phyloP scores from a whole-genome alignment of 23 tunicate species.

The Ascidia mentula region DNA sequence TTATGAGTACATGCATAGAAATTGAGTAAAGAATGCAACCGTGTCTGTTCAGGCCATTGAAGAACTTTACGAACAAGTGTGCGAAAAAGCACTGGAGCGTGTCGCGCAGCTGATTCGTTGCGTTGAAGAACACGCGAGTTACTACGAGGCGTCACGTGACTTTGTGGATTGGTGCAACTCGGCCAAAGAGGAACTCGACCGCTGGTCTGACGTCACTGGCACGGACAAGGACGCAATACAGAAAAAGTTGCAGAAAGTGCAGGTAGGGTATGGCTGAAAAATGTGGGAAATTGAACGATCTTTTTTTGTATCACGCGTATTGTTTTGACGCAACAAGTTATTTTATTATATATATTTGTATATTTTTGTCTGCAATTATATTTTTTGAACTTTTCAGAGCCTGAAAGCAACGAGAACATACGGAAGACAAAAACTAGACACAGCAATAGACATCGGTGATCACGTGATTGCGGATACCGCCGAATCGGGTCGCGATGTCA shows the following conservation, averaged over 20 bases:
- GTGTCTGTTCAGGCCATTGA: conserved; percentile 66
- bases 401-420: conserved; percentile 70
- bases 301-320: too few species aligned
- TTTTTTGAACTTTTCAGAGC: conserved; percentile 36
- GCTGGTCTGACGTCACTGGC: conserved; percentile 78
- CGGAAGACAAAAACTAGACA: conserved; percentile 82
- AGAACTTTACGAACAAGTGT: conserved; percentile 36
- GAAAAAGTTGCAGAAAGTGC: conserved; percentile 79
- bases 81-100: conserved; percentile 43
- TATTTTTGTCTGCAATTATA: too few species aligned
- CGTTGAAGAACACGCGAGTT: conserved; percentile 53
- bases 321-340: too few species aligned
- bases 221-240: conserved; percentile 64
- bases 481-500: conserved; percentile 60
- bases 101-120: conserved; percentile 28
- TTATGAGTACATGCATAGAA: too few species aligned
- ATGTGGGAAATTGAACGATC: too few species aligned
- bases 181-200: conserved; percentile 86
- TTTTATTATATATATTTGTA: too few species aligned
- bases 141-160: conserved; percentile 64
- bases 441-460: conserved; percentile 55
- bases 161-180: conserved; percentile 76
- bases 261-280: too few species aligned
- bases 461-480: conserved; percentile 55
- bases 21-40: too few species aligned